These are phyloP conservation scores for Coronaproctus castanopsis DNA, from an alignment of 2,888 invertebrate species.

Conservation along the genomic window DNA sequence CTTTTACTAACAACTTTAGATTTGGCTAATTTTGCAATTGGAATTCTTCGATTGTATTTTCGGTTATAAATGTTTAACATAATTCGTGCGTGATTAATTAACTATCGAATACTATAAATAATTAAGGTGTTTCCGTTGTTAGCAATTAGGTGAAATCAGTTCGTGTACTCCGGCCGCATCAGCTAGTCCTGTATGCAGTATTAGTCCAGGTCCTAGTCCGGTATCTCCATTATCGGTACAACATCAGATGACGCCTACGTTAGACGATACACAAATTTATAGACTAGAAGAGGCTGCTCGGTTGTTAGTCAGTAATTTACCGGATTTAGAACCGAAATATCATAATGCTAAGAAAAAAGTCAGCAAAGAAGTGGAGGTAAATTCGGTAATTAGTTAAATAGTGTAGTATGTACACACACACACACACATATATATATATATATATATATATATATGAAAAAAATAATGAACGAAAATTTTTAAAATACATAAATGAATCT, in stretches of 20 bases:
- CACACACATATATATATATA: no score
- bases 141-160: conserved; percentile 13
- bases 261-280: conserved; percentile 64
- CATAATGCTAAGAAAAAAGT: conserved; percentile 72
- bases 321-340: conserved; percentile 70
- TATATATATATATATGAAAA: no score
- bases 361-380: conserved; percentile 68
- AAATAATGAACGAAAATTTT: no score
- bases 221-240: conserved; percentile 27
- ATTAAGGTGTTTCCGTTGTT: background rate
- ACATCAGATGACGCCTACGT: conserved; percentile 41
- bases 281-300: conserved; percentile 68
- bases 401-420: no score
- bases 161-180: conserved; percentile 17
- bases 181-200: conserved; percentile 12
- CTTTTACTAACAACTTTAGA: no score
- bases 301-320: conserved; percentile 57
- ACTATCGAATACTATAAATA: no score
- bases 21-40: background rate
- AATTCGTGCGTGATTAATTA: no score
- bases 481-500: no score
- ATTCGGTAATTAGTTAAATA: no score
- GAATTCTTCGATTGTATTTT: background rate
- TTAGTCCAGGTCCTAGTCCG: conserved; percentile 30
- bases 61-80: no score